Evolutionary conservation across 1,140 invertebrate genomes (phyloP), one percentile per base, ranked within the genome.

Genomic region (Micrasema longulum): DNA sequence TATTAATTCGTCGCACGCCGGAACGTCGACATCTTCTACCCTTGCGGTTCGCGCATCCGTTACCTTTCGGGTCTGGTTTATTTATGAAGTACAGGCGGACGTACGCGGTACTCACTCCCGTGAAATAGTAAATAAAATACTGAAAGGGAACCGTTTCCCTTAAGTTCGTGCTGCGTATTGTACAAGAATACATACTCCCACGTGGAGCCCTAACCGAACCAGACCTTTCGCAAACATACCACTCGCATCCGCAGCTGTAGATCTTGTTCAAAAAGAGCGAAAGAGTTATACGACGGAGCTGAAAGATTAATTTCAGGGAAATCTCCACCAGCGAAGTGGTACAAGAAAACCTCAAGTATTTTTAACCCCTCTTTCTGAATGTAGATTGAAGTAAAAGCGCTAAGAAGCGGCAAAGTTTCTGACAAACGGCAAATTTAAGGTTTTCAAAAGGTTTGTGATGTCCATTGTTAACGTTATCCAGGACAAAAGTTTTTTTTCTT

Each of bases 51-150:
- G 26, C 52, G 52, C 52, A 55, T 55, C 41, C 41, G 38, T 20
- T 14, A 64, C 62, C 62, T 47, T 64, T 64, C 48, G n/a, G 62
- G 62, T 14, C 41, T 45, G 62, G 20, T 64, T 64, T 64, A 64
- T 64, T 64, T 64, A 64, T 64, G 62, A 64, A 64, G 62, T 48
- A 47, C 14, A 38, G 3, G 48, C 48, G 52, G 52, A 35, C 52
- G 52, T 26, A 31, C 26, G 52, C 26, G 52, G 52, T 16, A 35
- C 52, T 26, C 52, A 14, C 52, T 55, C 52, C 22, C 5, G 48
- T 35, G 52, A 55, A 55, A 55, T 55, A 31, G 52, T 55, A 55
- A 55, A 55, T 55, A 55, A 47, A 47, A 23, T 48, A 64, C 62
- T 22, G 62, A 48, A 48, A 47, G 22, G 62, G 22, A 14, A 64